Evolutionary conservation across 2,113 vertebrate genomes (phyloP), one percentile per base, ranked within the genome.

Genomic region (Chloropsis cyanopogon): DNA sequence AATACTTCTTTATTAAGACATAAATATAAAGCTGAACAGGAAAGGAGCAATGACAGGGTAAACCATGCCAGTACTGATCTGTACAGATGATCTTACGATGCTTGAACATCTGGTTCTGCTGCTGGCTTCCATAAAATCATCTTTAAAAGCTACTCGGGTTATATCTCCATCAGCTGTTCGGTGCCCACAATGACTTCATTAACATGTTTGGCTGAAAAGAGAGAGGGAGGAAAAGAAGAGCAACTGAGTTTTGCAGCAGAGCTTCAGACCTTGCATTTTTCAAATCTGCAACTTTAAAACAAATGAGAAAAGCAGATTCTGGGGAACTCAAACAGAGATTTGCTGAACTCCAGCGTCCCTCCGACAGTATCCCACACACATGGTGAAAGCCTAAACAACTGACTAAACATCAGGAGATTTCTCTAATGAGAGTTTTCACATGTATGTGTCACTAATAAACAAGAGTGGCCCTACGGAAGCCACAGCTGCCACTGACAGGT

Each of bases 81-180:
- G 87, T 92, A 73, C 8, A 5, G 93, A 86, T 89, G 94, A 92
- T 92, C 92, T 94, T 93, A 85, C 10, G 39, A 57, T 6, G 82
- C 80, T 92, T 29, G 90, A 88, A 96, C 90, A 95, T 97, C 95
- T 94, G 96, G 93, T 92, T 96, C 89, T 90, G 93, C 88, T 91
- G 94, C 96, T 88, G 84, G 84, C 91, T 96, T 97, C 95, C 92
- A 96, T 94, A 95, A 95, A 96, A 90, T 84, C 92, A 80, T 95
- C 90, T 92, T 96, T 96, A 95, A 95, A 92, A 92, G 47, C 92
- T 78, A 79, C 72, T 81, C 1, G 61, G 71, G 73, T 98, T 98
- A 99, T 98, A 99, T 99, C 98, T 99, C 99, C 99, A 99, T 99
- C 97, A 99, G 98, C 95, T 99, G 99, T 96, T 99, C 99, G 9